phyloP scores from a whole-genome alignment of 2,113 vertebrate species.

The Saccopteryx leptura region DNA sequence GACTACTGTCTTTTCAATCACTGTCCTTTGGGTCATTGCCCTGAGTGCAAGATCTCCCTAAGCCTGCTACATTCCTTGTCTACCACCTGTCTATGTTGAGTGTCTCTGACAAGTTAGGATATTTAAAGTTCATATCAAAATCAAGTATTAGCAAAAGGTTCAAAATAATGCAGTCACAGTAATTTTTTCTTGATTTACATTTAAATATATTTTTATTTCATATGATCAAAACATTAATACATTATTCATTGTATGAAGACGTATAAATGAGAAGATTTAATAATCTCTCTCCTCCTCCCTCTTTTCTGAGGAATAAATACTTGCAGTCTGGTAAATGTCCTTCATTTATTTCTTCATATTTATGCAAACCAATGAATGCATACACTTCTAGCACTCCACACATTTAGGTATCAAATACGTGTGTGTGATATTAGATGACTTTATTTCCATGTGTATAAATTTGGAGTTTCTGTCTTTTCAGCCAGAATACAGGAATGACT shows the following conservation, averaged over 20 bases:
- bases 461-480: conserved; percentile 45
- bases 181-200: conserved; percentile 38
- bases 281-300: not conserved
- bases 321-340: not conserved
- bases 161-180: conserved; percentile 10
- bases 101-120: not conserved
- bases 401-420: not conserved
- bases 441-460: not conserved
- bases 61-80: not conserved
- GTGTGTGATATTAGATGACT: not conserved
- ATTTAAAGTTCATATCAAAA: conserved; percentile 23
- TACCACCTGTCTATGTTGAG: not conserved
- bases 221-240: not conserved
- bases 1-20: not conserved
- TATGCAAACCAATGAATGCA: not conserved
- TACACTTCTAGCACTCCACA: not conserved
- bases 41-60: not conserved
- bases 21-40: not conserved
- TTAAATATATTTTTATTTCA: not conserved
- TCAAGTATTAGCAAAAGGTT: not conserved
- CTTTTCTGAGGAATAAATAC: conserved; percentile 1
- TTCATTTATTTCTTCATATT: conserved; percentile 8
- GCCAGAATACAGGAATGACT: not conserved
- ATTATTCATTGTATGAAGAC: not conserved
- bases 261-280: conserved; percentile 13